A percentile compares a stretch with the other conserved stretches of the same genome.
These are phyloP conservation scores for Tachystola acroxantha DNA, from an alignment of 2,888 invertebrate genomes.

Conservation along the genomic window DNA sequence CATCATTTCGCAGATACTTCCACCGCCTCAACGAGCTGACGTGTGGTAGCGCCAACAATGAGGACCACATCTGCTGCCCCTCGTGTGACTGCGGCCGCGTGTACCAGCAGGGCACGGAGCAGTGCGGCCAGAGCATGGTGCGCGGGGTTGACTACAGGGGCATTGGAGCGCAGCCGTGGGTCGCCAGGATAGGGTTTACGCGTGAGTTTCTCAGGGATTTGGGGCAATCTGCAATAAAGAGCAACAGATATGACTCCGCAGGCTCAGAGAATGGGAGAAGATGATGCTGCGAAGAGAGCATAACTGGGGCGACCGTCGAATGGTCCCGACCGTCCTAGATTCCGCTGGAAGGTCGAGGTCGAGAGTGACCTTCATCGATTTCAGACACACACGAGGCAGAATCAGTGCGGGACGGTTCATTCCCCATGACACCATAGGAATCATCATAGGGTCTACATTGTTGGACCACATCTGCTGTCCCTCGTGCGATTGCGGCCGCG, in stretches of 20 bases:
- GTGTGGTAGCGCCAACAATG: slow-evolving; percentile 78
- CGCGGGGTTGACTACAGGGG: slow-evolving; percentile 81
- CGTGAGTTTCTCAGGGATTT: no score
- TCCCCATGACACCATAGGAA: no score
- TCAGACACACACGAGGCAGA: no score
- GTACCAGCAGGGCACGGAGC: slow-evolving; percentile 56
- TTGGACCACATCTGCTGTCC: slow-evolving; percentile 81
- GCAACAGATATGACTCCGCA: no score
- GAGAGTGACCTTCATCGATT: no score
- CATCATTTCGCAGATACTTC: slow-evolving; percentile 71
- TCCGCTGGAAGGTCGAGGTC: no score
- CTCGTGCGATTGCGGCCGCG: slow-evolving; percentile 59
- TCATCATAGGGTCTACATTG: slow-evolving; percentile 73
- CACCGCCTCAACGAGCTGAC: slow-evolving; percentile 77
- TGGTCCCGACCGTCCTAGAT: no score
- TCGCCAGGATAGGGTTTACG: slow-evolving; percentile 86
- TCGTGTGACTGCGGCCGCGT: slow-evolving; percentile 63
- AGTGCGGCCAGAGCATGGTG: slow-evolving; percentile 82
- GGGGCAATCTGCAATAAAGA: no score
- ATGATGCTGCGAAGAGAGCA: no score
- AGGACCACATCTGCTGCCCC: slow-evolving; percentile 80
- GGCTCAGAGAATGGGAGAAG: no score
- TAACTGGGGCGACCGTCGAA: no score
- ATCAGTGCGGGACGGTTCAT: no score
- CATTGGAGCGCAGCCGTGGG: slow-evolving; percentile 87